A percentile compares a stretch with the other conserved stretches of the same genome.
Evolutionary conservation across 2,797 vertebrate genomes (phyloP).

Genomic region (Anableps anableps): DNA sequence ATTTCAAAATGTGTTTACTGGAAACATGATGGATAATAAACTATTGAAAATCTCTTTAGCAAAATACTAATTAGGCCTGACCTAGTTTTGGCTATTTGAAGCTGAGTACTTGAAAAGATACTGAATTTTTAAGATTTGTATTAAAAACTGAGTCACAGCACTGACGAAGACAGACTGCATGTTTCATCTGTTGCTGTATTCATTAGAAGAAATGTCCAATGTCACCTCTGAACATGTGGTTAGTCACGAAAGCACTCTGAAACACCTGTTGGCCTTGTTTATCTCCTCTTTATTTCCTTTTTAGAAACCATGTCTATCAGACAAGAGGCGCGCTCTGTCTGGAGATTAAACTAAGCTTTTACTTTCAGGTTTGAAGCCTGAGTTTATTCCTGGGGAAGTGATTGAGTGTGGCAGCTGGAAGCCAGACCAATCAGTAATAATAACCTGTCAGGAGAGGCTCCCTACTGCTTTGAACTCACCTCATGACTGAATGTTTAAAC

Average conservation of each 20-base stretch:
- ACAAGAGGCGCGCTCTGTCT: not conserved
- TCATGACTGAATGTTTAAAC: slow-evolving; percentile 19
- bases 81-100: not conserved
- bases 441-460: slow-evolving; percentile 24
- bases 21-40: not conserved
- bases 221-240: slow-evolving; percentile 2
- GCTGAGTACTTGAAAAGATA: not conserved
- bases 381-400: slow-evolving; percentile 38
- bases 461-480: slow-evolving; percentile 15
- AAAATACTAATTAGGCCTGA: not conserved
- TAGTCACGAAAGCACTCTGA: not conserved
- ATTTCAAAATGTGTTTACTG: not conserved
- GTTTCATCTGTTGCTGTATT: not conserved
- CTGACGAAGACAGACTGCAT: not conserved
- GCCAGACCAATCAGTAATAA: slow-evolving; percentile 37
- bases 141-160: not conserved
- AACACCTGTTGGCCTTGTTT: slow-evolving; percentile 28
- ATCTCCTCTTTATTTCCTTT: slow-evolving; percentile 17
- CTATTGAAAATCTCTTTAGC: not conserved
- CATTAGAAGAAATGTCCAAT: slow-evolving; percentile 3
- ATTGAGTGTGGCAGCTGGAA: slow-evolving; percentile 53
- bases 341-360: slow-evolving; percentile 20
- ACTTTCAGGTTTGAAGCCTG: slow-evolving; percentile 21
- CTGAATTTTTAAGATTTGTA: not conserved
- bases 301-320: slow-evolving; percentile 14